Evolutionary conservation across 2,113 vertebrate species (phyloP), one percentile per base, ranked within the genome.

Genomic region (Synodontis membranacea): DNA sequence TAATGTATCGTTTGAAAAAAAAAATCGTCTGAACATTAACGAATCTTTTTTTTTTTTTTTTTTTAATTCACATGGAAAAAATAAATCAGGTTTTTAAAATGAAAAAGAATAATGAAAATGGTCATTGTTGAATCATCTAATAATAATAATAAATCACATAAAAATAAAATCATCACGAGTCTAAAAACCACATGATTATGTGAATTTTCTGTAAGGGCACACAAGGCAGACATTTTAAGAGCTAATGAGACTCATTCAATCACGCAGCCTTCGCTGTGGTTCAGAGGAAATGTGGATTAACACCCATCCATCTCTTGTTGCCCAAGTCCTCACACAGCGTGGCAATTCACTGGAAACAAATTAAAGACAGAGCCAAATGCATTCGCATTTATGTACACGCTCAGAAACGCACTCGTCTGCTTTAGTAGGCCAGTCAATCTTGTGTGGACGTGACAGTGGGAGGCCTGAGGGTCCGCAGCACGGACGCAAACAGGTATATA

Each of bases 401-500:
- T 83, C 84, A 62, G 78, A 80, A 58, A 58, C 86, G 82, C 70
- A 80, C 68, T 89, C 64, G 14, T 82, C 56, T 58, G 80, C 58
- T 62, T 82, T 86, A 86, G 68, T 31, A 50, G 28, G 37, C 54
- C 34, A 46, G 84, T 91, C 83, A 28, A 68, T 90, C 86, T 81
- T 82, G 6, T 28, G 21, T 10, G 72, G 74, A 0, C 52, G 79
- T 37, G 86, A 86, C 89, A 54, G 48, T 89, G 90, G 87, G 54
- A 56, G 64, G 87, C 89, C 86, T 1, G 14, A 86, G 39, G 52
- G 17, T 64, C 80, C 82, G 86, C 85, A 44, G 74, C 86, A 86
- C 85, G 23, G 88, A 88, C 19, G 12, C 88, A 91, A 92, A 92
- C 88, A 87, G 87, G 90, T 91, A 84, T 91, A 93, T 92, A 91